These are phyloP conservation scores for Neoarius graeffei DNA, from an alignment of 2,113 vertebrate species.

Conservation along the genomic window DNA sequence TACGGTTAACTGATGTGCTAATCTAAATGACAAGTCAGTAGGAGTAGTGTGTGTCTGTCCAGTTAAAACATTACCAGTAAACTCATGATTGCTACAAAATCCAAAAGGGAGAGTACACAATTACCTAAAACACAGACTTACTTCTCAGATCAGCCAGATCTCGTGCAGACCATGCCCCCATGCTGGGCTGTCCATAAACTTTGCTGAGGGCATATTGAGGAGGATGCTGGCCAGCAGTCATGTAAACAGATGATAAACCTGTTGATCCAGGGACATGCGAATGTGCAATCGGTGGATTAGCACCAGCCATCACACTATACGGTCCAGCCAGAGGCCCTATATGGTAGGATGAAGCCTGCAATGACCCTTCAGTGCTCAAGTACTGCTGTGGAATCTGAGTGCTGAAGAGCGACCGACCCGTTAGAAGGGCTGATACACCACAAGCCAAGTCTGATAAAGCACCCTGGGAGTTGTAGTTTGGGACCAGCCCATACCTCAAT, in stretches of 20 bases:
- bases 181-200: slow-evolving; percentile 63
- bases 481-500: slow-evolving; percentile 57
- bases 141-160: slow-evolving; percentile 73
- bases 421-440: slow-evolving; percentile 67
- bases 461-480: slow-evolving; percentile 51
- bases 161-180: slow-evolving; percentile 66
- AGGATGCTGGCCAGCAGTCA: slow-evolving; percentile 63
- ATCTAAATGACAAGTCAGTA: neutral
- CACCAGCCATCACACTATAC: slow-evolving; percentile 63
- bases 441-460: slow-evolving; percentile 57
- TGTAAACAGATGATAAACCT: slow-evolving; percentile 57
- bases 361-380: slow-evolving; percentile 62
- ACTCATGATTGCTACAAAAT: neutral
- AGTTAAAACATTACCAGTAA: neutral
- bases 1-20: neutral
- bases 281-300: slow-evolving; percentile 62
- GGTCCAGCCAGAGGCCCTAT: slow-evolving; percentile 60
- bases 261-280: slow-evolving; percentile 69
- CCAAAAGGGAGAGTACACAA: neutral
- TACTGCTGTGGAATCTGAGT: slow-evolving; percentile 75
- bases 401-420: slow-evolving; percentile 64
- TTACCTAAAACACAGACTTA: slow-evolving; percentile 61
- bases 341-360: slow-evolving; percentile 68
- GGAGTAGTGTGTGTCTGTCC: neutral
- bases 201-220: slow-evolving; percentile 67